Base-by-base conservation (phyloP, 2,888 invertebrate genomes). In the Drosophila kokeensis region DNA sequence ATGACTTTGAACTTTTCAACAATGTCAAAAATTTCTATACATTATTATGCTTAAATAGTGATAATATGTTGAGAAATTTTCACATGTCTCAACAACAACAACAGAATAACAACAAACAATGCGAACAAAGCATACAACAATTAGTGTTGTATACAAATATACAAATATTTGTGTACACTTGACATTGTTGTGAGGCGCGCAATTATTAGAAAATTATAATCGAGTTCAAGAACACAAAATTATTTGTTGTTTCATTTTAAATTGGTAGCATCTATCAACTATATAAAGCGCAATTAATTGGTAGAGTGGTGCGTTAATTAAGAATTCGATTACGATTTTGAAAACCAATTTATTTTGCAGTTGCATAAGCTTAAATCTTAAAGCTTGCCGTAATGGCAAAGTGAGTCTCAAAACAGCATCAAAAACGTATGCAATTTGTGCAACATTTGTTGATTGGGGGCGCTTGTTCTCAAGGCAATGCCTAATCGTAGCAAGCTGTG, bases 251-350 rank as follows among this genome's bases (percentile, higher is more conserved):
- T 52, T 29, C 2, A n/a, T 62, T 40, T 52, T 15, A 21, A 27
- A 49, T 64, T 29, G 59, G 40, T 65, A 58, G 73, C 75, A 75
- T 73, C 88, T 85, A n/a, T 32, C 21, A 90, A 81, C 68, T 68
- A 68, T 68, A 87, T 90, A 88, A 90, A 86, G 87, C 81, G 61
- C 53, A 78, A 90, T 88, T 90, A 87, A 87, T 87, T 90, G 89
- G 69, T 30, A 40, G 27, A 5, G 34, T 61, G 18, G 15, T 45
- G 73, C 61, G 55, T 69, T 57, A 61, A 57, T 32, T 40, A 58
- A 57, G 48, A 49, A 32, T 55, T 34, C 40, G 48, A 53, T 38
- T 62, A 54, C 62, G 61, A 58, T 42, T 42, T 59, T 59, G 49
- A 32, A 65, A 52, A 34, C 40, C 40, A 53, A 64, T 29, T 48